These are phyloP conservation scores for Anticlea derivata DNA, from an alignment of 2,888 invertebrate genomes.

Conservation along the genomic window DNA sequence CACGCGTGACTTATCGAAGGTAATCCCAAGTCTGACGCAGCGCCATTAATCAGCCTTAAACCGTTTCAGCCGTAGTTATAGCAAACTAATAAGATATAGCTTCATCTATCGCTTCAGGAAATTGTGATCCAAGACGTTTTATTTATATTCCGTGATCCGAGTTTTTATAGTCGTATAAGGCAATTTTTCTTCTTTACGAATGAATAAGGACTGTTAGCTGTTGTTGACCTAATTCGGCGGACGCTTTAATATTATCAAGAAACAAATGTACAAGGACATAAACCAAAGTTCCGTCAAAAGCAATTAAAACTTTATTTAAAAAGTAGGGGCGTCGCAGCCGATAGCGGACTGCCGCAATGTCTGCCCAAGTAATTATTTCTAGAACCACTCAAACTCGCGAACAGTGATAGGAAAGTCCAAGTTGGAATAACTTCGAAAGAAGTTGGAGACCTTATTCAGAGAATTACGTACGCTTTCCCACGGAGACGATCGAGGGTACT, in stretches of 20 bases:
- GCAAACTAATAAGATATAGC: conserved; percentile 22
- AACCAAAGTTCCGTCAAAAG: conserved; percentile 17
- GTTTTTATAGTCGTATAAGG: conserved; percentile 1
- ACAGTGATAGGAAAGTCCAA: conserved; percentile 30
- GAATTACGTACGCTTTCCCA: conserved; percentile 43
- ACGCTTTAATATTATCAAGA: conserved; percentile 9
- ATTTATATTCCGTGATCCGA: conserved; percentile 10
- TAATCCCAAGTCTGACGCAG: conserved; percentile 39
- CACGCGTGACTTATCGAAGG: conserved; percentile 43
- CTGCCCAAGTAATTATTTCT: conserved; percentile 27
- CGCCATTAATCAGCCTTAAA: conserved; percentile 43
- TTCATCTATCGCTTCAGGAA: conserved; percentile 13
- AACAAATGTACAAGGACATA: conserved; percentile 13
- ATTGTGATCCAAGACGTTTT: conserved; percentile 12
- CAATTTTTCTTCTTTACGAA: conserved; percentile 9
- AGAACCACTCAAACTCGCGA: conserved; percentile 23
- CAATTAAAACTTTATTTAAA: conserved; percentile 25
- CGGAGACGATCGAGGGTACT: conserved; percentile 43
- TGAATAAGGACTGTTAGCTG: background rate
- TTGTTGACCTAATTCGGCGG: conserved; percentile 16
- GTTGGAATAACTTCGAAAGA: conserved; percentile 25
- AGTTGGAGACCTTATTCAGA: conserved; percentile 11
- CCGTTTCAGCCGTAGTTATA: conserved; percentile 37
- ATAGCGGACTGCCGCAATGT: conserved; percentile 19
- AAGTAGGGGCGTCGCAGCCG: conserved; percentile 16